Base-by-base conservation (phyloP, 2,888 invertebrate species). In the Synanthedon tipuliformis region DNA sequence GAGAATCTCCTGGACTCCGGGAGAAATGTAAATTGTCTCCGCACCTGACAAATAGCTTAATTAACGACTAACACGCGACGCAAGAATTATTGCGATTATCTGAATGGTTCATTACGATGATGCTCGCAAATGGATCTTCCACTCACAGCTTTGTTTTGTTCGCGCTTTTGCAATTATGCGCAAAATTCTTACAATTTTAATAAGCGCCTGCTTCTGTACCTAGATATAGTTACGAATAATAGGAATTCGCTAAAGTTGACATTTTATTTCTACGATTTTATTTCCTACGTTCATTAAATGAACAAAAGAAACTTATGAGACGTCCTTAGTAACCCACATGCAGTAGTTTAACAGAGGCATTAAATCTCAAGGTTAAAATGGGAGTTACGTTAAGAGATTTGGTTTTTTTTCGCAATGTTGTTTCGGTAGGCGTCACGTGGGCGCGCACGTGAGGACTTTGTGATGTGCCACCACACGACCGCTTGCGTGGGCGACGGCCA, bases 11-110 rank as follows among this genome's bases (percentile, higher is more conserved):
- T 73, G 75, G 78, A 76, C 74, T 75, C 71, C 70, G 61, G 71
- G 74, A 81, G 82, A 84, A 84, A 86, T 86, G 84, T 85, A 86
- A 86, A 86, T 85, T 76, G 78, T 72, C 67, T 73, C 66, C 70
- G 71, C 75, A 73, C 71, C 79, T 78, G 86, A 87, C 86, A 87
- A 87, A 87, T 87, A 82, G 85, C 86, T 87, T 87, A 85, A 87
- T 87, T 87, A 87, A 85, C 83, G 75, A 73, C 69, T 73, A 79
- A 80, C 82, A 80, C 78, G 75, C 74, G 74, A 78, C 74, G 66
- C 69, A 67, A 70, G 74, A 77, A 71, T 82, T 75, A 78, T 76
- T 75, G 75, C 73, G 72, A 77, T 77, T 75, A 76, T 76, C 71
- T 65, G 68, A 75, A 78, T 74, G 68, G 68, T 69, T 70, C 66